These are phyloP conservation scores for Chrysogorgia sp. DNA, from an alignment of 92 coral and sea anemone genomes.

Conservation along the genomic window DNA sequence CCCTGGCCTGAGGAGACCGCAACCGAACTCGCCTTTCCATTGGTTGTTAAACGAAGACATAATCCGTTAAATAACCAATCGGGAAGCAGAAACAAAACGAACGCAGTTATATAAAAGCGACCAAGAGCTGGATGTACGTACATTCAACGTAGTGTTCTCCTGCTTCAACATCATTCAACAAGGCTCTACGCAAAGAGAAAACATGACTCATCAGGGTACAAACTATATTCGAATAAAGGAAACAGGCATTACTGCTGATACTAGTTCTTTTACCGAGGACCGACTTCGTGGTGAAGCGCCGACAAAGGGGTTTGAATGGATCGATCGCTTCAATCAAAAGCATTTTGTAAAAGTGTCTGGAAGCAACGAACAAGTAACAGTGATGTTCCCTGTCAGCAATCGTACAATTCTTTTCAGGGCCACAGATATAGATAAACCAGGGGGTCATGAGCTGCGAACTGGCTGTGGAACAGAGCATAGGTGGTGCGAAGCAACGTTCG, in stretches of 20 bases:
- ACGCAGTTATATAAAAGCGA: too few species aligned
- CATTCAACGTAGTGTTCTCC: too few species aligned
- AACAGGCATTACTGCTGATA: conserved; percentile 25
- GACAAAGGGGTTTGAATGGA: conserved; percentile 1
- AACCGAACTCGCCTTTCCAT: too few species aligned
- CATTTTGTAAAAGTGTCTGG: background rate
- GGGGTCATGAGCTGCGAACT: conserved; percentile 30
- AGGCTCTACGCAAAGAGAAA: background rate
- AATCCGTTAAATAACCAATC: too few species aligned
- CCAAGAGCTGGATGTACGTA: too few species aligned
- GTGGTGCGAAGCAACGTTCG: conserved; percentile 24
- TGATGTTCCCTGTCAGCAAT: conserved; percentile 28
- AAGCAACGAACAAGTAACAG: background rate
- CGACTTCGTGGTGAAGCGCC: conserved; percentile 36
- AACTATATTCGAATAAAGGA: conserved; percentile 21
- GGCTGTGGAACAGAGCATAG: conserved; percentile 27
- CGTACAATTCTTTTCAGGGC: conserved; percentile 23
- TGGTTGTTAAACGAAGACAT: too few species aligned
- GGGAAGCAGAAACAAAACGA: too few species aligned
- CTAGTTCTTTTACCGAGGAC: conserved; percentile 20
- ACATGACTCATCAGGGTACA: conserved; percentile 12
- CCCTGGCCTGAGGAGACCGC: too few species aligned
- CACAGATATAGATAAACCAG: conserved; percentile 13
- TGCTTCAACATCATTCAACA: too few species aligned
- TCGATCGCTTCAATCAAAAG: conserved; percentile 21